Conservation (phyloP, 2,113 vertebrate genomes). For the Hemiscyllium ocellatum region DNA sequence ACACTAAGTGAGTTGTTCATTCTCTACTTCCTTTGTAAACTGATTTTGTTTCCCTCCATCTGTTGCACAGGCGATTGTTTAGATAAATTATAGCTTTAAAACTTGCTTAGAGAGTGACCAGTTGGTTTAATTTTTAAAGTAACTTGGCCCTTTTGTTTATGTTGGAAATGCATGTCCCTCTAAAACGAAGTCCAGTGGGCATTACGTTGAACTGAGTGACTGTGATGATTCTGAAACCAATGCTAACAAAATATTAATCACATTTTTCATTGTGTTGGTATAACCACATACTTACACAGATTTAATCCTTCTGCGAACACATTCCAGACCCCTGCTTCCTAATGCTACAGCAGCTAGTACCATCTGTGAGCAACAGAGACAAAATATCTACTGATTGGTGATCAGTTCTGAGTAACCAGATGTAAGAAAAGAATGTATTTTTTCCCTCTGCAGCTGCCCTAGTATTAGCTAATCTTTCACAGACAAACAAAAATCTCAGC, state of each 20-base stretch:
- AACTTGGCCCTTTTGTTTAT: neutral
- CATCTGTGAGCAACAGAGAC: neutral
- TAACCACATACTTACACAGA: neutral
- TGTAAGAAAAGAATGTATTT: neutral
- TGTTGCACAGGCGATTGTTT: neutral
- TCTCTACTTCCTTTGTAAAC: neutral
- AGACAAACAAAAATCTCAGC: neutral
- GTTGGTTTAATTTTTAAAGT: neutral
- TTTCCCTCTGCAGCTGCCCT: neutral
- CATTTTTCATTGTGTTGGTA: neutral
- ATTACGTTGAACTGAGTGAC: neutral
- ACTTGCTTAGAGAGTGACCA: neutral
- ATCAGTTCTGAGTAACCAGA: neutral
- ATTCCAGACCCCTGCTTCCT: neutral
- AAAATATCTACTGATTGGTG: neutral
- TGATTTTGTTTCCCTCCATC: neutral
- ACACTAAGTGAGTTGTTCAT: neutral
- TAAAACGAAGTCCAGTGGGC: neutral
- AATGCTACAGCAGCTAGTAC: neutral
- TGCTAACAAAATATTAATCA: neutral
- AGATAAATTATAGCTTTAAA: neutral
- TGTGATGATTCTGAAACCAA: neutral
- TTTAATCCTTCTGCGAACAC: neutral
- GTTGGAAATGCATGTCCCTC: neutral
- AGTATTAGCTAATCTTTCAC: neutral